Evolutionary conservation across 2,113 vertebrate species (phyloP).

Genomic region (Mastomys natalensis): DNA sequence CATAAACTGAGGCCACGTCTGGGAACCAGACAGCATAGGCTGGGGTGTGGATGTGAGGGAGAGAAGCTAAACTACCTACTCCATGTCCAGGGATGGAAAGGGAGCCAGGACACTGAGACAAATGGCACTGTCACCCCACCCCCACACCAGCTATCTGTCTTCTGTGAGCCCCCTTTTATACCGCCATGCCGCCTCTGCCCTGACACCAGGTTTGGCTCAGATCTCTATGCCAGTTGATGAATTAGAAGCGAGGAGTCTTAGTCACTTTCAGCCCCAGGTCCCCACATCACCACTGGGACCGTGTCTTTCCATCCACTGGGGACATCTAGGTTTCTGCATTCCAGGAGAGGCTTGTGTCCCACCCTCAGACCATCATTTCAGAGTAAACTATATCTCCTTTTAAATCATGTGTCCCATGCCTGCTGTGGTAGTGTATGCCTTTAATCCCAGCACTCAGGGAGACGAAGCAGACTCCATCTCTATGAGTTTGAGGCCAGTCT

Average conservation of each 20-base stretch:
- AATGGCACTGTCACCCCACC: not conserved
- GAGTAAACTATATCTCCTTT: not conserved
- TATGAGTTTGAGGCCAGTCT: not conserved
- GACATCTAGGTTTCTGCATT: not conserved
- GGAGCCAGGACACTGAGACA: not conserved
- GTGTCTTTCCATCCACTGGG: too few relatives aligned
- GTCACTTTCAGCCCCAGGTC: not conserved
- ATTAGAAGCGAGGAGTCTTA: not conserved
- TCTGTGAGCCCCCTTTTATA: not conserved
- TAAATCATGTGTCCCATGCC: not conserved
- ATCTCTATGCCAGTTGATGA: not conserved
- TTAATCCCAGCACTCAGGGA: not conserved
- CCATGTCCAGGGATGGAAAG: not conserved
- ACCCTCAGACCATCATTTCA: not conserved
- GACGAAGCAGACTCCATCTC: not conserved
- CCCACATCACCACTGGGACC: not conserved
- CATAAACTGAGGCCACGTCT: conserved; percentile 70
- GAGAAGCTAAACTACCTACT: conserved; percentile 64
- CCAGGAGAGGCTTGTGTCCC: not conserved
- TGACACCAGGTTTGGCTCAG: not conserved
- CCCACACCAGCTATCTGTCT: not conserved
- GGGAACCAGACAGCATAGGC: conserved; percentile 69
- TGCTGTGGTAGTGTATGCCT: not conserved
- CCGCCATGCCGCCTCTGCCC: not conserved
- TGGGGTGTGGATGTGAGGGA: not conserved